Evolutionary conservation across 2,888 invertebrate genomes (phyloP).

Genomic region (Macrophya alboannulata): DNA sequence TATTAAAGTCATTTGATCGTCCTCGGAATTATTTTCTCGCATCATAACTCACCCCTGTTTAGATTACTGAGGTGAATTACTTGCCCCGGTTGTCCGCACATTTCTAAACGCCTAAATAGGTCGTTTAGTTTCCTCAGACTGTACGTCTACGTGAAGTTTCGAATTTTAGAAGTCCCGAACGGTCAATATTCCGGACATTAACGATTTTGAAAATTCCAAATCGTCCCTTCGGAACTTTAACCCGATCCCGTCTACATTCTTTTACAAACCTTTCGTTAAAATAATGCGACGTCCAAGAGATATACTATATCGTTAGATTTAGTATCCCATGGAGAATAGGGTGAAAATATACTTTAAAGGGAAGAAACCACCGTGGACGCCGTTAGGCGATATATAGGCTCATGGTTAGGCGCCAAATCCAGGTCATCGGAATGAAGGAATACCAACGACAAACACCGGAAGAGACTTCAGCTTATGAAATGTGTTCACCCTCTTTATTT

Average conservation of each 20-base stretch:
- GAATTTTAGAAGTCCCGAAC: too few species aligned
- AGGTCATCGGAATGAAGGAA: background rate
- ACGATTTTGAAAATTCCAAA: too few species aligned
- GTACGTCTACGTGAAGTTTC: background rate
- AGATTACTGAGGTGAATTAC: conserved; percentile 2
- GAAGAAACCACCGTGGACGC: background rate
- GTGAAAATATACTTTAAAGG: background rate
- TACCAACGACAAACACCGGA: background rate
- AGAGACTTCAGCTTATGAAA: background rate
- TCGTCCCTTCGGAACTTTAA: too few species aligned
- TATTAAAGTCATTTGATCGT: conserved; percentile 28
- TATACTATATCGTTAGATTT: background rate
- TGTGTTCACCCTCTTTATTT: background rate
- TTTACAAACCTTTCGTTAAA: background rate
- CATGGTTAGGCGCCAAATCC: background rate
- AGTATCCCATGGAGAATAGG: background rate
- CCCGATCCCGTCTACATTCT: background rate
- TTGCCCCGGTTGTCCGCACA: background rate
- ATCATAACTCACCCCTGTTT: background rate
- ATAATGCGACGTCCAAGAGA: background rate
- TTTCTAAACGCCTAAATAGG: background rate
- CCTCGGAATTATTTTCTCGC: conserved; percentile 23
- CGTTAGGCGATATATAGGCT: background rate
- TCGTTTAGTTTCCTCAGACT: background rate
- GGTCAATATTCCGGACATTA: too few species aligned